Evolutionary conservation across 1,140 invertebrate genomes (phyloP), one percentile per base, ranked within the genome.

Genomic region (Brachionus asplanchnoidis): DNA sequence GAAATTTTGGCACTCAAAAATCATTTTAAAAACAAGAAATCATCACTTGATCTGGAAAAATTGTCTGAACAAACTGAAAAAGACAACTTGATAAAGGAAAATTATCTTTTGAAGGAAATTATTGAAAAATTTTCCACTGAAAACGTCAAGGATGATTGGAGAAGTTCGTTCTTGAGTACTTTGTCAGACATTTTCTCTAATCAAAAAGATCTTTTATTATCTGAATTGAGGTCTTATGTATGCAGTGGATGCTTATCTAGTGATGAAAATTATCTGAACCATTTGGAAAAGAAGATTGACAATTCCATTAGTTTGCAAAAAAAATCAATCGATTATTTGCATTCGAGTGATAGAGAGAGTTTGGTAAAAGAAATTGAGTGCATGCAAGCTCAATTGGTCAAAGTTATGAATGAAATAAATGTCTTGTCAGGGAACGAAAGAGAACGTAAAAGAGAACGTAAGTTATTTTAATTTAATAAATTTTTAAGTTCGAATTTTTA

Each of bases 271-370:
- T 11, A 50, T 50, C 26, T 68, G 9, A 11, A 17, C 12, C 79
- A 68, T 42, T 46, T 82, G n/a, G 79, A 82, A 36, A 82, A 60
- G 17, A 82, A 82, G 26, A 65, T 82, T 5, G 40, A 82, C 23
- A 28, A 82, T 42, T 68, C 42, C 12, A 56, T 36, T 44, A 68
- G 20, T 28, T 82, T 60, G 14, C 79, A 82, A 28, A 5, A 32
- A 14, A 60, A 68, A 65, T 82, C 65, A 42, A 40, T 44, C 26
- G 50, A 82, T 42, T 82, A 65, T 82, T 23, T 82, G 12, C 12
- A 82, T 20, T 82, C 53, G 11, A 36, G n/a, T 11, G 79, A 82
- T 23, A 42, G 79, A 44, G 53, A 60, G 23, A 23, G 50, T 6
- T 50, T 82, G 36, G 7, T 44, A 26, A 82, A 46, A 17, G 65